Percentiles rank a stretch among this genome's conserved stretches.
phyloP scores from a whole-genome alignment of 2,888 invertebrate genomes.

The Toxonevra muliebris region DNA sequence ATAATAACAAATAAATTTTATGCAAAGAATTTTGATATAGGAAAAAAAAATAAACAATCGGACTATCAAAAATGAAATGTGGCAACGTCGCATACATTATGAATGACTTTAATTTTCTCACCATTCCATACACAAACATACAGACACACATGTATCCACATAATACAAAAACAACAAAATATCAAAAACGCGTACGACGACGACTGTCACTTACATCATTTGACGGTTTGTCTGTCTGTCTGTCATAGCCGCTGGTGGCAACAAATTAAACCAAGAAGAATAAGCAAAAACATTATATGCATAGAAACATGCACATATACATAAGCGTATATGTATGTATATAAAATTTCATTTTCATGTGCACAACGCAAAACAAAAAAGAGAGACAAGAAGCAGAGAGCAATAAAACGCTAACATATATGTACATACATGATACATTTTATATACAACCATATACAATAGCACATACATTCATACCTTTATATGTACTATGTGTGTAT shows the following conservation, averaged over 20 bases:
- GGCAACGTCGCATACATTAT: conserved; percentile 39
- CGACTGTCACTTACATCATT: conserved; percentile 4
- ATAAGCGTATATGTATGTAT: background rate
- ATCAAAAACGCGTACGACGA: background rate
- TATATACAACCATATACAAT: too few species aligned
- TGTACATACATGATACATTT: too few species aligned
- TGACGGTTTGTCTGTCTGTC: background rate
- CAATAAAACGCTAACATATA: conserved; percentile 1
- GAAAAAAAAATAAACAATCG: background rate
- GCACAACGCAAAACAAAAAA: too few species aligned
- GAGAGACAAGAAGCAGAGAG: background rate
- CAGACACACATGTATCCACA: background rate
- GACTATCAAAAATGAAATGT: conserved; percentile 31
- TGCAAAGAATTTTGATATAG: conserved; percentile 8
- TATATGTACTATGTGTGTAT: too few species aligned
- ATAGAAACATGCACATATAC: background rate
- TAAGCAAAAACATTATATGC: background rate
- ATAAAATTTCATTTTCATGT: too few species aligned
- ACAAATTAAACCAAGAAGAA: background rate
- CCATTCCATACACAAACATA: conserved; percentile 12
- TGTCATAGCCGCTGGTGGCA: background rate
- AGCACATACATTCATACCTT: too few species aligned
- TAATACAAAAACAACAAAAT: background rate
- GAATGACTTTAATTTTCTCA: conserved; percentile 39
- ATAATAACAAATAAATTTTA: conserved; percentile 12